Base-by-base conservation (phyloP, 2,797 vertebrate species). In the Malurus leucopterus region DNA sequence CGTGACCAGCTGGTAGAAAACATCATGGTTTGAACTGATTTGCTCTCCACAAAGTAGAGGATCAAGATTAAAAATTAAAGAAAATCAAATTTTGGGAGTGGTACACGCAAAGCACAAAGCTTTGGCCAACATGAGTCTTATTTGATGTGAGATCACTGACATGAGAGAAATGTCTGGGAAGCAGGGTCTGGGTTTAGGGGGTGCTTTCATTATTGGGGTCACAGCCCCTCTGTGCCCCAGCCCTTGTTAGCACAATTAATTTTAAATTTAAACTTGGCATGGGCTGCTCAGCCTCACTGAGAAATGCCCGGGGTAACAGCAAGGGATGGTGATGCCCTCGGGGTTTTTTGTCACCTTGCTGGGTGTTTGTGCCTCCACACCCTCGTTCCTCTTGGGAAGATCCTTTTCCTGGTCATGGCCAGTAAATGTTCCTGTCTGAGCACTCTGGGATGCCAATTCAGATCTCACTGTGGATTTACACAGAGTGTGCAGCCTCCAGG, bases 1-100 rank as follows among this genome's bases (percentile, higher is more conserved):
- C 1, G 10, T 36, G 41, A 36, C 44, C 53, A 38, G 63, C 46
- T 73, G 71, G 8, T 54, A 63, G 78, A 69, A 76, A 93, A 57
- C 75, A 57, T 17, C 86, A 44, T 2, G 1, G 40, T 93, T 88
- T 55, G 50, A 82, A 76, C 27, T 9, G 4, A 68, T 59, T 78
- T 87, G 30, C 55, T 73, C n/a, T 47, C 76, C 53, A 49, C 64
- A 89, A 73, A 75, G 38, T 58, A 68, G n/a, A 79, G 61, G 43
- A 73, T 76, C 57, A 43, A 55, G 88, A 84, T 50, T 84, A 86
- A 89, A 91, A 91, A 87, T 63, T 11, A 83, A 89, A 82, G 77
- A 29, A 46, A 53, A 72, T 40, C 44, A 85, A 90, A 81, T 38
- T 32, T 8, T 90, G 55, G 86, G 89, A 92, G 18, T 1, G 3